Percentiles rank a stretch among this genome's conserved stretches.
Evolutionary conservation across 2,113 vertebrate genomes (phyloP).

Genomic region (Argyrosomus japonicus): DNA sequence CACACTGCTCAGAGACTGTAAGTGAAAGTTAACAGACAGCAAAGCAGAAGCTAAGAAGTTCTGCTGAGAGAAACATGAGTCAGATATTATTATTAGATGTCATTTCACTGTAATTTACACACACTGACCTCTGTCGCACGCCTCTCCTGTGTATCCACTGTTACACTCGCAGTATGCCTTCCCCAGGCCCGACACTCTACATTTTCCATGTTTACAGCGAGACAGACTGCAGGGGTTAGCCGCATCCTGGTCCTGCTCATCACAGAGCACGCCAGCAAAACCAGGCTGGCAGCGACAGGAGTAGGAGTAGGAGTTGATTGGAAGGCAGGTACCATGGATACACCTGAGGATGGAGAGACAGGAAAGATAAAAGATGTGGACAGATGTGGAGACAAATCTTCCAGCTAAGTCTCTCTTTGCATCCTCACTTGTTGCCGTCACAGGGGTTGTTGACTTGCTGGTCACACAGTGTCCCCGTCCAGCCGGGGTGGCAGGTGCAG

Average conservation of each 20-base stretch:
- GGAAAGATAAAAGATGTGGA: neutral
- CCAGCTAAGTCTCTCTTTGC: neutral
- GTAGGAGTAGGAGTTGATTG: slow-evolving; percentile 98
- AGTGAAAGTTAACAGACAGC: slow-evolving; percentile 8
- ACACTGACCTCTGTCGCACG: slow-evolving; percentile 92
- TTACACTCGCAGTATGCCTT: slow-evolving; percentile 97
- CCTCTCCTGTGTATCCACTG: slow-evolving; percentile 93
- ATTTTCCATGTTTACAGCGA: slow-evolving; percentile 95
- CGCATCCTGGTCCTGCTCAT: slow-evolving; percentile 89
- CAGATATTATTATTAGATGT: neutral
- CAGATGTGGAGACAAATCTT: neutral
- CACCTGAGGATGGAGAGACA: slow-evolving; percentile 85
- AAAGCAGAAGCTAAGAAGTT: slow-evolving; percentile 28
- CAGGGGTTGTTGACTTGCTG: slow-evolving; percentile 95
- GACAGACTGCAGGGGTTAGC: slow-evolving; percentile 90
- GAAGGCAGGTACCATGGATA: slow-evolving; percentile 93
- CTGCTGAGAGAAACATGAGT: slow-evolving; percentile 24
- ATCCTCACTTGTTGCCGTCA: slow-evolving; percentile 95
- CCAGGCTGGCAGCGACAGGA: slow-evolving; percentile 97
- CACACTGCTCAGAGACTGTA: slow-evolving; percentile 2
- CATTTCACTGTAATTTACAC: neutral
- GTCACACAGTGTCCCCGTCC: slow-evolving; percentile 92
- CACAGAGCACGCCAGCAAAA: slow-evolving; percentile 93
- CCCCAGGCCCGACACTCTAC: slow-evolving; percentile 93
- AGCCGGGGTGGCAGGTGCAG: slow-evolving; percentile 95